These are phyloP conservation scores for Callocephalon fimbriatum DNA, from an alignment of 2,113 vertebrate species.

Conservation along the genomic window DNA sequence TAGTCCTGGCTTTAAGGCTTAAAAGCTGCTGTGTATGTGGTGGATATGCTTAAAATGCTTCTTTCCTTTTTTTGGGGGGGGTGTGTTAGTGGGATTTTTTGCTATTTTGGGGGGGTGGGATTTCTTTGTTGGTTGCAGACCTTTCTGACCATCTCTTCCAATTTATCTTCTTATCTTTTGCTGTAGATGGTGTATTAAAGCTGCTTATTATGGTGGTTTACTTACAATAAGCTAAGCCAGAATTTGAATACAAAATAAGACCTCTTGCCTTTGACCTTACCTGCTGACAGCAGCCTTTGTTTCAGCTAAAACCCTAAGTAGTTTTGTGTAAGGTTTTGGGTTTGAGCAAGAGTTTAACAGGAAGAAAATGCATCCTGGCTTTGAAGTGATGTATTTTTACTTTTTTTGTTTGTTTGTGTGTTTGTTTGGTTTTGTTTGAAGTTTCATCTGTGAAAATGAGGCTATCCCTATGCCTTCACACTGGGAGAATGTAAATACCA, in stretches of 20 bases:
- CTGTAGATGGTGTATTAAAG: background rate
- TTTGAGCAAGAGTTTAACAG: background rate
- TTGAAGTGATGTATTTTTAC: slow-evolving; percentile 14
- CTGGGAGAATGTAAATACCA: slow-evolving; percentile 93
- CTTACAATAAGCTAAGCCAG: background rate
- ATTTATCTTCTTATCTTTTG: background rate
- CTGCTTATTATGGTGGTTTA: background rate
- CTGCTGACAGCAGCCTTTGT: background rate
- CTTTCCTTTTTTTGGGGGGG: background rate
- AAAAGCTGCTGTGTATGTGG: background rate
- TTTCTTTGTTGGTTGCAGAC: background rate
- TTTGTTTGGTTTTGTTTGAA: slow-evolving; percentile 56
- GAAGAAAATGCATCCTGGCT: background rate
- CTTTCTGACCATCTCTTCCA: background rate
- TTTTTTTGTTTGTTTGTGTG: background rate
- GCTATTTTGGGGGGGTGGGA: background rate
- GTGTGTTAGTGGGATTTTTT: too few relatives aligned
- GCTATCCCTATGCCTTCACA: slow-evolving; percentile 91
- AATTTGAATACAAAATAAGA: background rate
- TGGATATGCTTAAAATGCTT: background rate
- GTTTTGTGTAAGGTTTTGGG: background rate
- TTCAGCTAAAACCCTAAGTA: background rate
- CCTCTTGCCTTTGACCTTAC: background rate
- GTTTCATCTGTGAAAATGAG: slow-evolving; percentile 95
- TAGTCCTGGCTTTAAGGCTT: background rate